Percentiles rank a stretch among this genome's conserved stretches.
phyloP scores from a whole-genome alignment of 2,888 invertebrate genomes.

The Cryptocephalus primarius region DNA sequence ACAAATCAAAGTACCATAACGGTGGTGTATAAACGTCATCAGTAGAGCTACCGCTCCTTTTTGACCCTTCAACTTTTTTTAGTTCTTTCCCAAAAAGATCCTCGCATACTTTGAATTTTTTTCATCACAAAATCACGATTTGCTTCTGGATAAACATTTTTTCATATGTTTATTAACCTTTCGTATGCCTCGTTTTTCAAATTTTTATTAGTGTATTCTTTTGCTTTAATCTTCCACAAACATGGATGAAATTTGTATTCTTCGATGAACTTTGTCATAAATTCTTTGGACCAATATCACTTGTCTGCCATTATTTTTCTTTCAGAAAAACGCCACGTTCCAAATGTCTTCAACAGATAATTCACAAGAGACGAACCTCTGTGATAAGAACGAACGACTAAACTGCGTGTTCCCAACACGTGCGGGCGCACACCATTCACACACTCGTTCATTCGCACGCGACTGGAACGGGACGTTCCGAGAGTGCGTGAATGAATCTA shows the following conservation, averaged over 20 bases:
- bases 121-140: no score
- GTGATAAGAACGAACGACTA: no score
- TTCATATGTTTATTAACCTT: no score
- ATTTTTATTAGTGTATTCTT: constrained; percentile 3
- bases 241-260: constrained; percentile 1
- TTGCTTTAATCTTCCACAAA: constrained; percentile 4
- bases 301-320: no score
- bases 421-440: no score
- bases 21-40: constrained; percentile 5
- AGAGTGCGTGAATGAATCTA: constrained; percentile 1
- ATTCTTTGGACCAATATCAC: constrained; percentile 1
- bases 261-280: constrained; percentile 1
- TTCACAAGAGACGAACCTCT: no score
- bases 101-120: no score
- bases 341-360: no score
- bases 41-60: background rate
- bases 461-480: background rate
- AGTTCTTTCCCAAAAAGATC: background rate
- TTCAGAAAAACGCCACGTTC: no score
- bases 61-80: constrained; percentile 1
- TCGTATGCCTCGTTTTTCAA: no score
- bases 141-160: no score
- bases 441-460: background rate
- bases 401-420: no score
- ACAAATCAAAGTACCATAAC: constrained; percentile 5